Percentiles rank a stretch among this genome's conserved stretches.
phyloP scores from a whole-genome alignment of 2,113 vertebrate species.

The Lepus americanus region DNA sequence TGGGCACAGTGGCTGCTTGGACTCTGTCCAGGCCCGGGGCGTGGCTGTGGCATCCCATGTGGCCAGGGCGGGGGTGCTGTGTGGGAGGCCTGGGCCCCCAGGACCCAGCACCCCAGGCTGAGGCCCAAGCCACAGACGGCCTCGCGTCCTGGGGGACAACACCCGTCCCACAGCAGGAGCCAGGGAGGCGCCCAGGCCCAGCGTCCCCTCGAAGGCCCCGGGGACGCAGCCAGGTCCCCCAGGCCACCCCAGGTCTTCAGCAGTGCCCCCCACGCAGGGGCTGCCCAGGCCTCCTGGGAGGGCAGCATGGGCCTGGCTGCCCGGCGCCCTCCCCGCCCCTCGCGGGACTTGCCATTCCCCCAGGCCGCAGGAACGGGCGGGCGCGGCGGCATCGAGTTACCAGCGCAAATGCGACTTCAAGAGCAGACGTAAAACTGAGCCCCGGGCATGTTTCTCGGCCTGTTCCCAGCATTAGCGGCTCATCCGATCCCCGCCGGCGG shows the following conservation, averaged over 20 bases:
- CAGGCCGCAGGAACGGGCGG: slow-evolving; percentile 79
- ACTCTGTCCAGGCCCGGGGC: neutral
- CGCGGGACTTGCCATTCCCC: slow-evolving; percentile 89
- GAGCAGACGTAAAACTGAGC: slow-evolving; percentile 87
- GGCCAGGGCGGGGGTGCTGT: fast-evolving
- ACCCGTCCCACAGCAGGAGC: neutral
- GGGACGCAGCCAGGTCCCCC: fast-evolving
- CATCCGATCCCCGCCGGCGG: slow-evolving; percentile 88
- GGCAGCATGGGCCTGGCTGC: slow-evolving; percentile 55
- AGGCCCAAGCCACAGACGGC: fast-evolving
- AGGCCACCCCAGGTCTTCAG: no score
- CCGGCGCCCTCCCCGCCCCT: neutral
- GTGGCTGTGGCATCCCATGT: fast-evolving
- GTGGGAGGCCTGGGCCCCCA: fast-evolving
- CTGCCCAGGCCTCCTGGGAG: neutral
- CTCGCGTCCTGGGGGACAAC: neutral
- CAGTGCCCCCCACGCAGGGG: no score
- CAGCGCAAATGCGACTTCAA: slow-evolving; percentile 88
- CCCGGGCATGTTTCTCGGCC: slow-evolving; percentile 86
- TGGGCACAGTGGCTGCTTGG: fast-evolving
- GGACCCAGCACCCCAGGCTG: fast-evolving
- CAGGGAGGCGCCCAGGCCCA: fast-evolving
- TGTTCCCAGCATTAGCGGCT: slow-evolving; percentile 89
- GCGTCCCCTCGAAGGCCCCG: fast-evolving
- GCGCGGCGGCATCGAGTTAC: slow-evolving; percentile 85